Evolutionary conservation across 2,888 invertebrate genomes (phyloP), one percentile per base, ranked within the genome.

Genomic region (Desoria tigrina): DNA sequence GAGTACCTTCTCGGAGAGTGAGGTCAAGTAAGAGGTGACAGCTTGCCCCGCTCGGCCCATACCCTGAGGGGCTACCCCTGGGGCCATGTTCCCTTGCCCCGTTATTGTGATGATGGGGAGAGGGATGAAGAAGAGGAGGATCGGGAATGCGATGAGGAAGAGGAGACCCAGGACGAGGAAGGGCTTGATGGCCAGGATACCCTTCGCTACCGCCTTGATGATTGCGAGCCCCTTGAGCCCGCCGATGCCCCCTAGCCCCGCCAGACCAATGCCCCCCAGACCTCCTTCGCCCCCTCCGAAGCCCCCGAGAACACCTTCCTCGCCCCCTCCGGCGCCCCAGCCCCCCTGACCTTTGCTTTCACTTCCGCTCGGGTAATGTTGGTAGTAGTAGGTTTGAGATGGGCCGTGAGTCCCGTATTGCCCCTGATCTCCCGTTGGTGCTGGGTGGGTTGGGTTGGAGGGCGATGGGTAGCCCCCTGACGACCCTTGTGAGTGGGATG

Each of bases 31-130:
- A 0, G 66, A 54, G n/a, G 58, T 42, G 16, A 69, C 11, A 18
- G 65, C 49, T 9, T 63, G 59, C 6, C 61, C 69, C 2, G 56
- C n/a, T 16, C 68, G 42, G 1, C 45, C 2, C 0, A 28, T n/a
- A 0, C 51, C 24, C 1, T 49, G 26, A 16, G 6, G 21, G 2
- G 37, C 2, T 26, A 1, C 4, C 24, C 26, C 51, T 3, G 14
- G 37, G 18, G 32, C 23, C 23, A n/a, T 57, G 11, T 14, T 21
- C 26, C 50, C 60, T 32, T 54, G 58, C 7, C 63, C 56, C 21
- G 66, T 60, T 27, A 76, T 67, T 14, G 74, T 74, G 42, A 76
- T 70, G 53, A 76, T 73, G 16, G 76, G 76, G 23, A 75, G 62
- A 28, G 75, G 75, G 2, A 74, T 58, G 55, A 75, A 71, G 2